phyloP scores from a whole-genome alignment of 2,888 invertebrate species.

The Diachrysia chrysitis region DNA sequence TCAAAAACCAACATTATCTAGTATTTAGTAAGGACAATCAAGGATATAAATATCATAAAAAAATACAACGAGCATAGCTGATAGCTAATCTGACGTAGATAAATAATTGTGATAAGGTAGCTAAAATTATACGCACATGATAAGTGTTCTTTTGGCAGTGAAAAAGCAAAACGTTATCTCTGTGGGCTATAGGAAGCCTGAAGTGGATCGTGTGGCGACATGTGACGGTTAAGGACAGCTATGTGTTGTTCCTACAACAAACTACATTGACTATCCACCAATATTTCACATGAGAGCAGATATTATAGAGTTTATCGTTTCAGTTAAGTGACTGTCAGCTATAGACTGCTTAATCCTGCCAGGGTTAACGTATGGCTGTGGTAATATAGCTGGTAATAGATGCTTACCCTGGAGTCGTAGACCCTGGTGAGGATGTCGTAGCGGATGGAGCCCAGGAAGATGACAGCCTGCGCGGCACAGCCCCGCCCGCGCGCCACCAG shows the following conservation, averaged over 20 bases:
- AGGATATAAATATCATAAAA: neutral
- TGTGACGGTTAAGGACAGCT: no score
- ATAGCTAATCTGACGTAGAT: neutral
- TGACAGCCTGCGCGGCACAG: slow-evolving; percentile 96
- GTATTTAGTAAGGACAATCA: neutral
- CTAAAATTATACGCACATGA: neutral
- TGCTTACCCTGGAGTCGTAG: slow-evolving; percentile 97
- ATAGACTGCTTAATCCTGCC: no score
- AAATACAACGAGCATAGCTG: neutral
- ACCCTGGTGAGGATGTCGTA: slow-evolving; percentile 99
- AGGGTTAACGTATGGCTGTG: no score
- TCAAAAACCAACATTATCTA: neutral
- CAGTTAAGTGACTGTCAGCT: no score
- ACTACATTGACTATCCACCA: no score
- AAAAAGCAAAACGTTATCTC: neutral
- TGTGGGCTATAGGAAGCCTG: neutral
- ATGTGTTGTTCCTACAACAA: no score
- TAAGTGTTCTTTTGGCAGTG: neutral
- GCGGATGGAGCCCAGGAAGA: slow-evolving; percentile 98
- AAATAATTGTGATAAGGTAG: slow-evolving; percentile 2
- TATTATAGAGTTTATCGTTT: no score
- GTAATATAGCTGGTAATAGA: no score
- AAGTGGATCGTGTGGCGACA: neutral
- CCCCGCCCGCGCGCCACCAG: slow-evolving; percentile 97
- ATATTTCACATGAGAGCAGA: neutral